Percentiles rank a stretch among this genome's conserved stretches.
These are phyloP conservation scores for Tokudaia muenninki DNA, from an alignment of 2,797 vertebrate genomes.

Conservation along the genomic window DNA sequence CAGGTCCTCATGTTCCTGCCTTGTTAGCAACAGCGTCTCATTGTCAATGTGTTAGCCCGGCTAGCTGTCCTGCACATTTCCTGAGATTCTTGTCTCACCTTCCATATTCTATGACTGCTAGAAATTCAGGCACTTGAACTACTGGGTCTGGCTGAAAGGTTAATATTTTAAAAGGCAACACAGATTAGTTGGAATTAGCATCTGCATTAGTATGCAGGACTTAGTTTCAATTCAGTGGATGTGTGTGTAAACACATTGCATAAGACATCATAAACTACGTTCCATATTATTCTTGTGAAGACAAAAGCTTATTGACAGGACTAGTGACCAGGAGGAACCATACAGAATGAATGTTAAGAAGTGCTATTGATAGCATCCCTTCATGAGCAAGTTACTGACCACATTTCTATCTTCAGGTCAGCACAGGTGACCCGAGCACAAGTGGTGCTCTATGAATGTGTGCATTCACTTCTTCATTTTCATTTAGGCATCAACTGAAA, in stretches of 20 bases:
- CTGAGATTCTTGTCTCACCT: background rate
- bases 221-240: background rate
- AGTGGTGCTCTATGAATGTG: background rate
- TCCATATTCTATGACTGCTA: background rate
- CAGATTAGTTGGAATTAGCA: background rate
- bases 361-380: background rate
- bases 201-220: background rate
- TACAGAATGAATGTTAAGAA: slow-evolving; percentile 4
- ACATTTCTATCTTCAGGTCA: background rate
- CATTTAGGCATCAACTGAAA: slow-evolving; percentile 43
- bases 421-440: background rate
- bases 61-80: background rate
- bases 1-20: background rate
- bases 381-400: background rate
- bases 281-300: background rate
- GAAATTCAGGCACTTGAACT: background rate
- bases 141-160: background rate
- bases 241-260: background rate
- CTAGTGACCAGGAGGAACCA: background rate
- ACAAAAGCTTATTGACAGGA: background rate
- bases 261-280: background rate
- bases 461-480: background rate
- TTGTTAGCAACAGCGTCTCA: background rate
- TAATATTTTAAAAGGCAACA: background rate
- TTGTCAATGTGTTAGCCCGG: no score